Conservation (phyloP, 2,113 vertebrate genomes). For the Corythaeola cristata region DNA sequence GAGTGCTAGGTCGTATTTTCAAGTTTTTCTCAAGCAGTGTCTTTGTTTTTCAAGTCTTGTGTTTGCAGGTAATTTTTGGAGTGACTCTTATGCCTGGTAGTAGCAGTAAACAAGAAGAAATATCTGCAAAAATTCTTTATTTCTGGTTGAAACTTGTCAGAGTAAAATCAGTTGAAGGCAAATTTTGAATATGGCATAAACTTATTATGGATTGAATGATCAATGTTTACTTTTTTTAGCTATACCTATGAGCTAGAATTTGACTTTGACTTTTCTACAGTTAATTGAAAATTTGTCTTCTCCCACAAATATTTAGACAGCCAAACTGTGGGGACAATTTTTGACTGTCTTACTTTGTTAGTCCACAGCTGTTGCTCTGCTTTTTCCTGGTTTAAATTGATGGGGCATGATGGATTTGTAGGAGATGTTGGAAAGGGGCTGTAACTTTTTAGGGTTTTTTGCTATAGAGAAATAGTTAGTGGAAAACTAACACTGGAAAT, state of each 20-base stretch:
- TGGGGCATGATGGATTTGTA: neutral
- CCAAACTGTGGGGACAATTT: neutral
- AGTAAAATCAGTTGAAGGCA: neutral
- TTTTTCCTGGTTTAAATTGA: neutral
- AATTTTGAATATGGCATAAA: neutral
- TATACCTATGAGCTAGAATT: neutral
- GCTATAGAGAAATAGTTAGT: neutral
- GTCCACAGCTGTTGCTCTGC: neutral
- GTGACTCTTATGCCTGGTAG: neutral
- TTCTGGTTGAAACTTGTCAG: neutral
- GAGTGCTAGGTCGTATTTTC: neutral
- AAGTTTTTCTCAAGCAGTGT: neutral
- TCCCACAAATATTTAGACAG: neutral
- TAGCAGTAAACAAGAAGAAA: neutral
- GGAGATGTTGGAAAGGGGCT: neutral
- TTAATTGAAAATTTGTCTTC: neutral
- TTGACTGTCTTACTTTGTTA: neutral
- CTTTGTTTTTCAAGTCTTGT: neutral
- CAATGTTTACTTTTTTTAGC: neutral
- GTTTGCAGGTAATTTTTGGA: neutral
- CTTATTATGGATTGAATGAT: neutral
- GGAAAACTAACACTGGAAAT: neutral
- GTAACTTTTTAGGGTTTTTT: neutral
- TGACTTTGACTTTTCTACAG: neutral
- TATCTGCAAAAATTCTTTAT: neutral